phyloP scores from a whole-genome alignment of 2,888 invertebrate species.

The Lamellibrachia columna region DNA sequence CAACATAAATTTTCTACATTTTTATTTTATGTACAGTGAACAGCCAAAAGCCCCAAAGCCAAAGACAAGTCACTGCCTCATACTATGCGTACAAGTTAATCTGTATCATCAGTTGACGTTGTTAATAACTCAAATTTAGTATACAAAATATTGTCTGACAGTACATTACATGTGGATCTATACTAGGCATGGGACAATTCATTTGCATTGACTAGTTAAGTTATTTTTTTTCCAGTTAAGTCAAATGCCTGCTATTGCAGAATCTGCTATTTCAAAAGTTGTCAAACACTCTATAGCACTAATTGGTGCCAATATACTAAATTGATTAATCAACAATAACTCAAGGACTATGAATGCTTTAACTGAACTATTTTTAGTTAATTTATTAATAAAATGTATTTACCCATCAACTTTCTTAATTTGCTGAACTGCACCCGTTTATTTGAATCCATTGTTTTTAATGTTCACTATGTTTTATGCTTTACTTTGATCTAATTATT shows the following conservation, averaged over 20 bases:
- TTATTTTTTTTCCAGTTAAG: background rate
- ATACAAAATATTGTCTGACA: background rate
- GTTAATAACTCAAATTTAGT: background rate
- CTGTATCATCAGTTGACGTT: background rate
- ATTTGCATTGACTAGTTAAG: background rate
- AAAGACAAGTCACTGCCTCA: too few relatives aligned
- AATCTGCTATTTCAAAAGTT: too few relatives aligned
- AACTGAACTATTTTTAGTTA: background rate
- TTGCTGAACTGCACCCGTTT: background rate
- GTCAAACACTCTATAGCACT: background rate
- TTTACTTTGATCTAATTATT: background rate
- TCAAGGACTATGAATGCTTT: background rate
- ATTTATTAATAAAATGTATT: background rate
- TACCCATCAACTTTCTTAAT: background rate
- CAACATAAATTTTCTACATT: too few relatives aligned
- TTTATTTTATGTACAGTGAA: too few relatives aligned
- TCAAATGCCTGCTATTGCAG: background rate
- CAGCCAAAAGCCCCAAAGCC: too few relatives aligned
- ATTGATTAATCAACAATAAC: background rate
- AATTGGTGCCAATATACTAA: background rate
- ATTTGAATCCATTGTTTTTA: background rate
- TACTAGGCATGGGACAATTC: too few relatives aligned
- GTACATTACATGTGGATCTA: too few relatives aligned
- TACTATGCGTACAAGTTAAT: background rate
- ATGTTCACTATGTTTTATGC: background rate